Evolutionary conservation across 1,140 invertebrate species (phyloP).

Genomic region (Pararge aegeria): DNA sequence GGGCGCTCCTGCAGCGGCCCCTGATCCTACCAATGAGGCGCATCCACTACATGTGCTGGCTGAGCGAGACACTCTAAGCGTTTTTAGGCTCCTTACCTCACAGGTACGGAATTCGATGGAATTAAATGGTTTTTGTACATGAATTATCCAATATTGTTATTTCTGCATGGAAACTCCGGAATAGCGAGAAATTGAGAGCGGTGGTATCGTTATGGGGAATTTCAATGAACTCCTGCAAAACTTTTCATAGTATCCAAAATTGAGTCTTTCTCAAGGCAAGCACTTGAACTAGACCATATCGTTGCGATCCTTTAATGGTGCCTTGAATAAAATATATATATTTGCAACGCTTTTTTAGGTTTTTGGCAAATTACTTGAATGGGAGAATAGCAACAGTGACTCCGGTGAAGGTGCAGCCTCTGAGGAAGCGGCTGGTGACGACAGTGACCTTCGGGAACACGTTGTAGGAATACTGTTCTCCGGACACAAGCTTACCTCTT

Average conservation of each 20-base stretch:
- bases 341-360: conserved; percentile 82
- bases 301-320: too few species aligned
- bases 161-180: too few species aligned
- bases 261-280: too few species aligned
- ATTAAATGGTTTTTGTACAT: too few species aligned
- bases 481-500: conserved; percentile 94
- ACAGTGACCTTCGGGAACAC: conserved; percentile 95
- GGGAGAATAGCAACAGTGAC: conserved; percentile 55
- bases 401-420: conserved; percentile 54
- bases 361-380: conserved; percentile 92
- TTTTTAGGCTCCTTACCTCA: conserved; percentile 96
- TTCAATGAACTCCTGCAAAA: too few species aligned
- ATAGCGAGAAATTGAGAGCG: too few species aligned
- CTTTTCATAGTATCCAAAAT: too few species aligned
- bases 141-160: too few species aligned
- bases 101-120: conserved; percentile 85
- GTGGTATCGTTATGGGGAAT: too few species aligned
- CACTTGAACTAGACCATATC: too few species aligned
- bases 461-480: conserved; percentile 98
- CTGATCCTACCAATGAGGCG: conserved; percentile 81
- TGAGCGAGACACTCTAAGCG: conserved; percentile 94
- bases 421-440: conserved; percentile 79
- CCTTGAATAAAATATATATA: too few species aligned
- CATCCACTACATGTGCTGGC: conserved; percentile 92
- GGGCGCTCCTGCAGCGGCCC: conserved; percentile 76